These are phyloP conservation scores for Drosophila macrospina DNA, from an alignment of 2,888 invertebrate species.

Conservation along the genomic window DNA sequence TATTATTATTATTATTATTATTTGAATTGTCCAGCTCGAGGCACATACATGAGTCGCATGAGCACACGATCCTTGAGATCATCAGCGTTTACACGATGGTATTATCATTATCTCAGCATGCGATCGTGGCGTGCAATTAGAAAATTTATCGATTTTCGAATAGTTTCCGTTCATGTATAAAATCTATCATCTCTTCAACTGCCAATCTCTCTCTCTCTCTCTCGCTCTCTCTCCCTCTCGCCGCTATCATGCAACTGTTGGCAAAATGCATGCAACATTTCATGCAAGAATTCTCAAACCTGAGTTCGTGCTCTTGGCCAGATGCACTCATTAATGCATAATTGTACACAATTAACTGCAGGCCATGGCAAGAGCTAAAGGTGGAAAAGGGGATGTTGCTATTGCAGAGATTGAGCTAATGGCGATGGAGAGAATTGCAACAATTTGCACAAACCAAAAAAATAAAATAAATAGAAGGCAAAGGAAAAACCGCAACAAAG, in stretches of 20 bases:
- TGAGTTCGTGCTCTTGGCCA: constrained; percentile 78
- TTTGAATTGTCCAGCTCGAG: not conserved
- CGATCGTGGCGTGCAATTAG: constrained; percentile 77
- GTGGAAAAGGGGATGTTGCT: not conserved
- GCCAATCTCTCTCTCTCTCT: not conserved
- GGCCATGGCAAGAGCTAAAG: constrained; percentile 22
- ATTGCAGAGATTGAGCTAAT: constrained; percentile 48
- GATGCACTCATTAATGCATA: constrained; percentile 81
- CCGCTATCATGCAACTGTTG: not conserved
- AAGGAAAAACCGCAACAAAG: constrained; percentile 34
- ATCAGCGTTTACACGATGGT: constrained; percentile 28
- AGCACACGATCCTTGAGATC: constrained; percentile 22
- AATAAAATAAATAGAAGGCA: too few relatives aligned
- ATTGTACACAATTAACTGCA: constrained; percentile 78
- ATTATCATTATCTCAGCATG: constrained; percentile 54
- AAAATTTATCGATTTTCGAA: constrained; percentile 77
- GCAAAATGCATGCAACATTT: constrained; percentile 66
- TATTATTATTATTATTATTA: not conserved
- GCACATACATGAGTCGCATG: constrained; percentile 3
- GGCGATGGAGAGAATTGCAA: constrained; percentile 60
- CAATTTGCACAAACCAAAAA: constrained; percentile 51
- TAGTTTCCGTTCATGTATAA: constrained; percentile 57
- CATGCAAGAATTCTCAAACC: constrained; percentile 75
- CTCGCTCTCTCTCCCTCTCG: not conserved
- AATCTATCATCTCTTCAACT: constrained; percentile 46